These are phyloP conservation scores for Protula sp. DNA, from an alignment of 2,888 invertebrate genomes.

Conservation along the genomic window DNA sequence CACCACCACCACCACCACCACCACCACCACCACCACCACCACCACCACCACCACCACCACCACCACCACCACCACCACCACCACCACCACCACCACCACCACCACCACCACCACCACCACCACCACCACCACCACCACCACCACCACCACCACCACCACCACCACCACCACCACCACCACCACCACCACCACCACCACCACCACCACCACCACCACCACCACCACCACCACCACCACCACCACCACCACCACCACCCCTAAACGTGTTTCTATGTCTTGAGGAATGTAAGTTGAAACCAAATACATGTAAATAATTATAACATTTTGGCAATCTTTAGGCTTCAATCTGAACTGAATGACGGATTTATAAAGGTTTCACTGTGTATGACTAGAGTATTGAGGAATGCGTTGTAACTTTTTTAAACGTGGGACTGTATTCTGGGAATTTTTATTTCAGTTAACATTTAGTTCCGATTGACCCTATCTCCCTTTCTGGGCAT, in stretches of 20 bases:
- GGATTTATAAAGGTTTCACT: too few relatives aligned
- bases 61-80: conserved; percentile 7
- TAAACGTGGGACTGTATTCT: too few relatives aligned
- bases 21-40: conserved; percentile 6
- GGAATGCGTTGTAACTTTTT: too few relatives aligned
- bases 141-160: neutral
- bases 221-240: conserved; percentile 7
- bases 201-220: conserved; percentile 17
- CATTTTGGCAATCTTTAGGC: too few relatives aligned
- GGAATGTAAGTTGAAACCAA: too few relatives aligned
- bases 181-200: conserved; percentile 3
- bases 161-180: neutral
- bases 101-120: conserved; percentile 15
- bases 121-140: conserved; percentile 4
- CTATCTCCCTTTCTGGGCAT: too few relatives aligned
- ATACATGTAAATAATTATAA: too few relatives aligned
- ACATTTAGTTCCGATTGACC: too few relatives aligned
- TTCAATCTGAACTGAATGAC: too few relatives aligned
- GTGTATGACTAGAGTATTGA: too few relatives aligned
- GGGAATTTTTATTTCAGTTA: too few relatives aligned
- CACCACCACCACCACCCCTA: neutral
- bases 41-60: conserved; percentile 5
- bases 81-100: conserved; percentile 12
- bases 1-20: conserved; percentile 17
- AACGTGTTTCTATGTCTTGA: too few relatives aligned